Percentiles rank a stretch among this genome's conserved stretches.
Conservation (phyloP, 1,140 invertebrate genomes). For the Caenorhabditis inopinata region DNA sequence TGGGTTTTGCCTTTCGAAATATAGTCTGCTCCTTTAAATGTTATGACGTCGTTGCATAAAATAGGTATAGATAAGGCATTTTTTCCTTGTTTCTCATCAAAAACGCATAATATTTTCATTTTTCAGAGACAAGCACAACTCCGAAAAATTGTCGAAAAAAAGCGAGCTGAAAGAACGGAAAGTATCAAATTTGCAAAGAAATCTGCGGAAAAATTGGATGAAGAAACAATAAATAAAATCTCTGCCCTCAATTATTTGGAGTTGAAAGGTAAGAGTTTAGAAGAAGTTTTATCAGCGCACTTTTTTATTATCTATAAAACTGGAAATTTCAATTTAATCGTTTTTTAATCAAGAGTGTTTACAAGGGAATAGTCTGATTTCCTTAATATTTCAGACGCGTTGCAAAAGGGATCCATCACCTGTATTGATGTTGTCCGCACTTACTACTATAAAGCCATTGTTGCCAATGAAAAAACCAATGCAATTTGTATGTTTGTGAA, state of each 20-base stretch:
- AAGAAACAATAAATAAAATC: not conserved
- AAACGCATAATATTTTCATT: too few species aligned
- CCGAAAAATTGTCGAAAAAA: conserved; percentile 4
- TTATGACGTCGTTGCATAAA: too few species aligned
- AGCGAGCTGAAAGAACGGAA: conserved; percentile 8
- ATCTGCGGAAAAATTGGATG: not conserved
- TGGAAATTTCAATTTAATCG: too few species aligned
- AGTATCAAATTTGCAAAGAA: conserved; percentile 22
- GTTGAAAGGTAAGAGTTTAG: conserved; percentile 4
- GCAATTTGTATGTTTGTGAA: conserved; percentile 64
- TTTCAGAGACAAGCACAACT: conserved; percentile 35
- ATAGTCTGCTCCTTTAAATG: too few species aligned
- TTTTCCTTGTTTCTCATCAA: too few species aligned
- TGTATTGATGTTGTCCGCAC: conserved; percentile 46
- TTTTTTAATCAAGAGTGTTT: too few species aligned
- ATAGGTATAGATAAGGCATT: too few species aligned
- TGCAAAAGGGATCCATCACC: conserved; percentile 38
- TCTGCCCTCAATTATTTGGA: not conserved
- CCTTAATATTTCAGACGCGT: conserved; percentile 37
- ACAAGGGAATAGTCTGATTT: not conserved
- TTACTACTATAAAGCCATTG: conserved; percentile 59
- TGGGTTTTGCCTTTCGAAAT: too few species aligned
- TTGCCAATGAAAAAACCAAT: conserved; percentile 60
- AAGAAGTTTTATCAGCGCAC: too few species aligned
- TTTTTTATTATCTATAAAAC: not conserved